Percentiles rank a stretch among this genome's conserved stretches.
Conservation (phyloP, 2,113 vertebrate species). For the Plestiodon gilberti region DNA sequence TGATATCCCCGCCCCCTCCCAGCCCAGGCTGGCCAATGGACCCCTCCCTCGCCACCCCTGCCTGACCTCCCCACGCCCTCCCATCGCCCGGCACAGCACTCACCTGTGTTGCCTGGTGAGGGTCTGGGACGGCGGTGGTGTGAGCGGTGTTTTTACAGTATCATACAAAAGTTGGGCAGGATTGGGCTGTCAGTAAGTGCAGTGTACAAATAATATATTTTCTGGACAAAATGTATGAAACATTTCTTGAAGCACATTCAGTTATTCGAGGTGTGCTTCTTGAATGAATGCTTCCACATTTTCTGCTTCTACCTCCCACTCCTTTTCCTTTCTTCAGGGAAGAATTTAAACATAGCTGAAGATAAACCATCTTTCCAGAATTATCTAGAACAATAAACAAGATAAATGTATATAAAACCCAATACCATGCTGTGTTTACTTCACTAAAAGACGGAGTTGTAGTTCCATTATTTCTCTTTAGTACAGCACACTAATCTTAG, state of each 20-base stretch:
- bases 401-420: constrained; percentile 52
- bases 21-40: too few relatives aligned
- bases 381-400: constrained; percentile 52
- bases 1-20: too few relatives aligned
- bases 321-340: background rate
- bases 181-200: background rate
- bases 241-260: background rate
- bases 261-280: background rate
- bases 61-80: too few relatives aligned
- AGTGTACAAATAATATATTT: background rate
- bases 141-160: too few relatives aligned
- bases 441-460: constrained; percentile 17
- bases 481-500: constrained; percentile 28
- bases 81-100: too few relatives aligned
- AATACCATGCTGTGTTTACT: constrained; percentile 21
- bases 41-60: too few relatives aligned
- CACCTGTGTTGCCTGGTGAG: too few relatives aligned
- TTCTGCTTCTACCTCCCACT: constrained; percentile 5
- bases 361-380: constrained; percentile 46
- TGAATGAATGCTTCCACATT: background rate
- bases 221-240: background rate
- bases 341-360: constrained; percentile 54
- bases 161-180: too few relatives aligned
- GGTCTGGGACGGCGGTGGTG: too few relatives aligned
- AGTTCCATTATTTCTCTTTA: constrained; percentile 41